Percentiles rank a stretch among this genome's conserved stretches.
These are phyloP conservation scores for Camelus bactrianus DNA, from an alignment of 2,113 vertebrate genomes.

Conservation along the genomic window DNA sequence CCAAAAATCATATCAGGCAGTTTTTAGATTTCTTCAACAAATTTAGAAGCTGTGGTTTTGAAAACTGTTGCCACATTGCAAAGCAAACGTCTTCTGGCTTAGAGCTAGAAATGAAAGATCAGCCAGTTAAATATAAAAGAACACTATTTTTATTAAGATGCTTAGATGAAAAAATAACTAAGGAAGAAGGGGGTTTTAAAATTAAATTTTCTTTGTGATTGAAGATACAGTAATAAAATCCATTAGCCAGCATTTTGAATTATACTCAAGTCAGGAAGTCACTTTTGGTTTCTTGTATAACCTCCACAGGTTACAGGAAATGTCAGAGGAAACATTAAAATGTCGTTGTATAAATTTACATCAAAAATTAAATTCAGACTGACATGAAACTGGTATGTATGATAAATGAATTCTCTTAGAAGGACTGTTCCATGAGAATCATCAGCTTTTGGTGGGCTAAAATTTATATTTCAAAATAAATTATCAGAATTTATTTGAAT, in stretches of 20 bases:
- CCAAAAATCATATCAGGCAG: not conserved
- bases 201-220: not conserved
- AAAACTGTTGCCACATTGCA: not conserved
- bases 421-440: not conserved
- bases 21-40: not conserved
- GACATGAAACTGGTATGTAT: not conserved
- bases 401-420: slow-evolving; percentile 1
- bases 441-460: not conserved
- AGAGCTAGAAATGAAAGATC: not conserved
- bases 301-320: not conserved
- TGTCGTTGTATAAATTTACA: not conserved
- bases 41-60: not conserved
- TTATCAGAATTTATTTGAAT: not conserved
- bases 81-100: not conserved
- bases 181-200: not conserved
- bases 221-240: not conserved
- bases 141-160: not conserved
- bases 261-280: not conserved
- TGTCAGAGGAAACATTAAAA: slow-evolving; percentile 31
- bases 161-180: not conserved
- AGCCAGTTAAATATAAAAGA: not conserved
- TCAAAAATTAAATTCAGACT: not conserved
- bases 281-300: not conserved
- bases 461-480: not conserved
- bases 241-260: not conserved